A percentile compares a stretch with the other conserved stretches of the same genome.
phyloP scores from a whole-genome alignment of 2,797 vertebrate genomes.

The Poeciliopsis infans region DNA sequence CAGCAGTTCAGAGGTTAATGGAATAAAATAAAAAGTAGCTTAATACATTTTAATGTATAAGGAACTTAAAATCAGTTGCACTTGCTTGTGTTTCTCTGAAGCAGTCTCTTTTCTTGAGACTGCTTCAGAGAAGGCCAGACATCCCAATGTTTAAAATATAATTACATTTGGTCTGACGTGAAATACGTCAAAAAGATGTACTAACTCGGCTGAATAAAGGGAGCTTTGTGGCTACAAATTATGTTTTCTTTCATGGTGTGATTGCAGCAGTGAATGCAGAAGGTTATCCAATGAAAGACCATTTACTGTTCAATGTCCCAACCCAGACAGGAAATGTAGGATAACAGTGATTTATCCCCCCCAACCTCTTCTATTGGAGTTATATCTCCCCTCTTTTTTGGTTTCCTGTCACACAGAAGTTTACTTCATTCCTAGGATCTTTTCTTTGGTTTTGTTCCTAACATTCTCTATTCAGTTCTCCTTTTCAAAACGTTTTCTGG shows the following conservation, averaged over 20 bases:
- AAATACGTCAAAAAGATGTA: not conserved
- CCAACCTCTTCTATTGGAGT: not conserved
- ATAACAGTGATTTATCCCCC: slow-evolving; percentile 42
- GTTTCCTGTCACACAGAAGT: slow-evolving; percentile 11
- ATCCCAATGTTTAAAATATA: not conserved
- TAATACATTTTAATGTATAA: not conserved
- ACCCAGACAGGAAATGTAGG: slow-evolving; percentile 63
- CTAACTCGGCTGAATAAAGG: not conserved
- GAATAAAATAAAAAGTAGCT: not conserved
- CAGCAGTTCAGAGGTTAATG: not conserved
- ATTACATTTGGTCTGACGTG: not conserved
- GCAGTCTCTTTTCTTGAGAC: no score
- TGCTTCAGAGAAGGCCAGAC: slow-evolving; percentile 13
- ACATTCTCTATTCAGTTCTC: not conserved
- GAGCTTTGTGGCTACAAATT: not conserved
- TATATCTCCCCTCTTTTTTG: slow-evolving; percentile 23
- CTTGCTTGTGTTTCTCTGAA: slow-evolving; percentile 14
- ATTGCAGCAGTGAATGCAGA: slow-evolving; percentile 33
- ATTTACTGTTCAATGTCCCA: slow-evolving; percentile 36
- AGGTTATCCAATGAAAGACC: slow-evolving; percentile 68
- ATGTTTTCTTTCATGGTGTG: slow-evolving; percentile 17
- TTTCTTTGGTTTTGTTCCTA: not conserved
- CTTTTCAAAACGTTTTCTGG: not conserved
- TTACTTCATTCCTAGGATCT: not conserved
- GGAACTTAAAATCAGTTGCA: not conserved